Base-by-base conservation (phyloP, 1,140 invertebrate species). In the Lepidostoma basale region DNA sequence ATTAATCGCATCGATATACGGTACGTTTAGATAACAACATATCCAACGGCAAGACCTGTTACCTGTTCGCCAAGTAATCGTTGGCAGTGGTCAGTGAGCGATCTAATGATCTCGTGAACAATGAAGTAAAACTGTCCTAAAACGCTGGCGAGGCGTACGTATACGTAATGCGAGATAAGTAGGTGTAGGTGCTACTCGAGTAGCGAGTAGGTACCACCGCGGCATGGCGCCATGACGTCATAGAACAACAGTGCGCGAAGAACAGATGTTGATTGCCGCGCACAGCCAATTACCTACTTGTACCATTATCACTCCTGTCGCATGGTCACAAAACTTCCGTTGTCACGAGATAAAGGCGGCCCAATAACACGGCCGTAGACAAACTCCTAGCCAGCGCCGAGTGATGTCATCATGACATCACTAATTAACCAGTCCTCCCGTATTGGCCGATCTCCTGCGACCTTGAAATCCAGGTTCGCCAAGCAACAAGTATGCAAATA, bases 401-500 rank as follows among this genome's bases (percentile, higher is more conserved):
- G 67, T 73, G 71, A 73, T 73, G 71, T 73, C 71, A 73, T 62
- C 22, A 62, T 73, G 71, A 73, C 67, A 69, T 73, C 71, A 73
- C 64, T 73, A 62, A 69, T 69, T 63, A 73, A 33, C 63, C 59
- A 59, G 63, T 67, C 58, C 56, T 62, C 47, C 39, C 16, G 52
- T 44, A 42, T 44, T 40, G 18, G 64, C 39, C 54, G 42, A 33
- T 28, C 54, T 68, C 66, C 66, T 62, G 71, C 54, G 71, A 73
- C 71, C 71, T 73, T 73, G 71, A 66, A 28, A 52, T n/a, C 44
- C 56, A 54, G 58, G 62, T 52, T 56, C 40, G 65, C 59, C 62
- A 65, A 69, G 71, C 71, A 70, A 73, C 71, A 69, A 70, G 71
- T 73, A 73, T 73, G 71, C 71, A 69, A 69, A 72, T 72, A 72